phyloP scores from a whole-genome alignment of 1,140 invertebrate species.

The Leptoteleia sp. region DNA sequence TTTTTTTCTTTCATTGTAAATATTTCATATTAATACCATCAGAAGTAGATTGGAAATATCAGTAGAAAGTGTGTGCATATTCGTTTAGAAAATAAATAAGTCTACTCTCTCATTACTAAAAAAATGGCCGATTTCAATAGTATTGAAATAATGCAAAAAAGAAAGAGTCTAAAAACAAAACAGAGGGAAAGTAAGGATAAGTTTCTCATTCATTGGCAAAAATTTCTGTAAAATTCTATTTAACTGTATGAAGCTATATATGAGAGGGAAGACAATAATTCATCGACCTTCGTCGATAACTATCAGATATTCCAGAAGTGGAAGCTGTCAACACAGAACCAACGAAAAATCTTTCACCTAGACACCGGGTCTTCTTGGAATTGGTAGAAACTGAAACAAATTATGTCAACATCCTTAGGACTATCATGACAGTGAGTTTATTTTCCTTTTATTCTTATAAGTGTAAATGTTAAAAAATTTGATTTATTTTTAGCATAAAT shows the following conservation, averaged over 20 bases:
- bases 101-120: conserved; percentile 61
- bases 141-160: background rate
- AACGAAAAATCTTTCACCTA: conserved; percentile 86
- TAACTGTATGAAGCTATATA: conserved; percentile 61
- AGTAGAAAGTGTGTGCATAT: background rate
- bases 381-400: conserved; percentile 97
- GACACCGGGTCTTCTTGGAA: conserved; percentile 95
- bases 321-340: conserved; percentile 83
- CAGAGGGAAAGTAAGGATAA: background rate
- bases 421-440: conserved; percentile 90
- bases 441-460: no score
- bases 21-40: no score
- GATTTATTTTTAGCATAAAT: no score
- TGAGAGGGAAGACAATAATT: conserved; percentile 70
- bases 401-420: conserved; percentile 96
- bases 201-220: conserved; percentile 39
- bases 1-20: no score
- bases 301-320: conserved; percentile 80
- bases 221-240: background rate
- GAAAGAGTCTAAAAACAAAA: background rate
- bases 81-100: conserved; percentile 1
- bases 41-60: no score
- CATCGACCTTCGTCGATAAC: conserved; percentile 72
- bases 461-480: no score
- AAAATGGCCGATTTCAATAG: conserved; percentile 1